Conservation (phyloP, 2,888 invertebrate species). For the Heliconius charithonia region DNA sequence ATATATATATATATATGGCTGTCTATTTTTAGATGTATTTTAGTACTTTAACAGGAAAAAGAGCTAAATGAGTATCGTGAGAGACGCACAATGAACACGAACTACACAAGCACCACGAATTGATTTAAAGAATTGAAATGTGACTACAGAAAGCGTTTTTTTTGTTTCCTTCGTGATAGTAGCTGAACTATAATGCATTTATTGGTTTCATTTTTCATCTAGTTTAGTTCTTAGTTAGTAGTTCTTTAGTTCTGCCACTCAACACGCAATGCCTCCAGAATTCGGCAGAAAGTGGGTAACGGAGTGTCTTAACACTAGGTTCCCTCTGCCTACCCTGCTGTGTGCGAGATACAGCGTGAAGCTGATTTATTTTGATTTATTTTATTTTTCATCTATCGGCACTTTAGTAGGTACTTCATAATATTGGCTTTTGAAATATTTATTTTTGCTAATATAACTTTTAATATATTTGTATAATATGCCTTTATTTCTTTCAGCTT, state of each 20-base stretch:
- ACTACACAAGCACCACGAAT: conserved; percentile 64
- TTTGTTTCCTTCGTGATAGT: conserved; percentile 56
- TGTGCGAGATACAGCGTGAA: too few relatives aligned
- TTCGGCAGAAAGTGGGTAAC: too few relatives aligned
- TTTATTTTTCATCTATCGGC: too few relatives aligned
- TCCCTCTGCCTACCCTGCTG: too few relatives aligned
- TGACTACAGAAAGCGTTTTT: conserved; percentile 58
- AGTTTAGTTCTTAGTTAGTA: too few relatives aligned
- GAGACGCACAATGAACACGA: conserved; percentile 47
- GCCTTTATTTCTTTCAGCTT: too few relatives aligned
- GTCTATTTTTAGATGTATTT: neutral
- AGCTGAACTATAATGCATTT: conserved; percentile 72
- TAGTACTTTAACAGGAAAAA: conserved; percentile 5
- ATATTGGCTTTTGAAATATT: neutral
- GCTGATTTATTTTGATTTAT: too few relatives aligned
- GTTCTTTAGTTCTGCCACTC: too few relatives aligned
- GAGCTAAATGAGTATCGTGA: conserved; percentile 24
- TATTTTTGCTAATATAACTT: neutral
- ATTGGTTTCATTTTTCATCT: conserved; percentile 31
- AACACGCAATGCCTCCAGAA: too few relatives aligned
- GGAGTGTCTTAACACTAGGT: too few relatives aligned
- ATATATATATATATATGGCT: too few relatives aligned
- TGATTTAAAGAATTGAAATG: conserved; percentile 77
- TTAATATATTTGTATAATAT: too few relatives aligned
- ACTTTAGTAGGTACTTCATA: neutral